A percentile compares a stretch with the other conserved stretches of the same genome.
These are phyloP conservation scores for Apis mellifera DNA, from an alignment of 1,140 invertebrate genomes.

Conservation along the genomic window Amel_HAv3.1 CM009931.2:15446001-15446500, in stretches of 20 bases:
- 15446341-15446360: slow-evolving; percentile 45
- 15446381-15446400: slow-evolving; percentile 25
- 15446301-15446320: not conserved
- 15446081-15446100: not conserved
- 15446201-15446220: slow-evolving; percentile 30
- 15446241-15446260: slow-evolving; percentile 44
- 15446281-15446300: not conserved
- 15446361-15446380: not conserved
- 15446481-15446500: slow-evolving; percentile 34
- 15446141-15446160: not conserved
- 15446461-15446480: slow-evolving; percentile 39
- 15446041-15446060: not conserved
- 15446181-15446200: slow-evolving; percentile 39
- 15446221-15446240: slow-evolving; percentile 24
- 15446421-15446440: slow-evolving; percentile 41
- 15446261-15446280: slow-evolving; percentile 34
- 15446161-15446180: slow-evolving; percentile 41
- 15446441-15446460: slow-evolving; percentile 22
- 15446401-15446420: slow-evolving; percentile 43
- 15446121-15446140: slow-evolving; percentile 2
- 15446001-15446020: no score
- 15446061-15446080: no score
- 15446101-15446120: slow-evolving; percentile 21
- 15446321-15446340: slow-evolving; percentile 32
- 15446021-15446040: not conserved